Evolutionary conservation across 1,140 invertebrate species (phyloP).

Genomic region (Drosophila sturtevanti): DNA sequence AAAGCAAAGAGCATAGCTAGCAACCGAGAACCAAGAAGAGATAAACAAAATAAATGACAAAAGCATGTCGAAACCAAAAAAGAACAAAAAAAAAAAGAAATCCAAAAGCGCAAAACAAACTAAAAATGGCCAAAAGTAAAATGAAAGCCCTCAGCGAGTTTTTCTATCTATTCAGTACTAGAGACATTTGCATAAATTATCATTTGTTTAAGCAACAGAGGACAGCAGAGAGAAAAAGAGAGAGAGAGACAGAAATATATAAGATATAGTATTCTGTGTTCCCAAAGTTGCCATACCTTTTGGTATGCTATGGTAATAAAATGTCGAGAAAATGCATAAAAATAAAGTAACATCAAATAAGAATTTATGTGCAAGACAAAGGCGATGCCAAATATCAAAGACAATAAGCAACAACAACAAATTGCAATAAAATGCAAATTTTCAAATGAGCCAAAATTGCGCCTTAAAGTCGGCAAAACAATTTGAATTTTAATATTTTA

Average conservation of each 20-base stretch:
- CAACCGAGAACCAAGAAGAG: slow-evolving; percentile 54
- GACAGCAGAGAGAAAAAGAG: slow-evolving; percentile 22
- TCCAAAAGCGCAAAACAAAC: slow-evolving; percentile 55
- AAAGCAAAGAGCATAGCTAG: slow-evolving; percentile 20
- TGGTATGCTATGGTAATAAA: slow-evolving; percentile 64
- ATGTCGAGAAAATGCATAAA: slow-evolving; percentile 68
- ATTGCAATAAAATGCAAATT: slow-evolving; percentile 80
- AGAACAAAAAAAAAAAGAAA: slow-evolving; percentile 49
- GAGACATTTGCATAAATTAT: slow-evolving; percentile 81
- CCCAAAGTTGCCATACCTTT: slow-evolving; percentile 46
- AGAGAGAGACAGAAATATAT: too few relatives aligned
- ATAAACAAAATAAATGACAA: slow-evolving; percentile 81
- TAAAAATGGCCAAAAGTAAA: slow-evolving; percentile 38
- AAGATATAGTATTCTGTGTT: slow-evolving; percentile 7
- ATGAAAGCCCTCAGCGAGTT: slow-evolving; percentile 71
- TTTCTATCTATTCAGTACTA: slow-evolving; percentile 47
- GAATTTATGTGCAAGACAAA: slow-evolving; percentile 63
- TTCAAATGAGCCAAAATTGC: slow-evolving; percentile 46
- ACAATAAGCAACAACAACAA: slow-evolving; percentile 27
- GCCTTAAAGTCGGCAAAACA: slow-evolving; percentile 56
- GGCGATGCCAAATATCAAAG: slow-evolving; percentile 56
- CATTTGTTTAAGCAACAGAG: slow-evolving; percentile 66
- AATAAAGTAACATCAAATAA: slow-evolving; percentile 78
- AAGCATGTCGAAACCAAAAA: slow-evolving; percentile 74
- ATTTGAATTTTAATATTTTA: slow-evolving; percentile 72